Evolutionary conservation across 2,888 invertebrate species (phyloP).

Genomic region (Ormyrus thymus): DNA sequence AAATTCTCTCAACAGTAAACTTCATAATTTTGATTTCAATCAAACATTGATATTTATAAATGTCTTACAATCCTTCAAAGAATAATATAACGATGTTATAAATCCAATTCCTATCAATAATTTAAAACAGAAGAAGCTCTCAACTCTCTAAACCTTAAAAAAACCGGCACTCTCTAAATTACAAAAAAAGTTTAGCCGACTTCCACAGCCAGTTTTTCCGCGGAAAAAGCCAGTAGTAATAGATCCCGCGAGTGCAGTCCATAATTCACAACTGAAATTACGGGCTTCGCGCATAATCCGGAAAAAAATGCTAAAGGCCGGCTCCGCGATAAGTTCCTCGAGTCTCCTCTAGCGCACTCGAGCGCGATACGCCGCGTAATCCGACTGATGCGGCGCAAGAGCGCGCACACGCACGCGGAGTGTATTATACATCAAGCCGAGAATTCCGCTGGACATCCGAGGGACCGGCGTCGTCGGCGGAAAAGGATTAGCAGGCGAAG

Average conservation of each 20-base stretch:
- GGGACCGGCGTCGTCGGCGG: neutral
- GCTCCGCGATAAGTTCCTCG: neutral
- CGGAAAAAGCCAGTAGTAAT: neutral
- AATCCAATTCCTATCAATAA: neutral
- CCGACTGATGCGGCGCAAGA: too few relatives aligned
- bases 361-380: neutral
- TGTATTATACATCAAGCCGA: too few relatives aligned
- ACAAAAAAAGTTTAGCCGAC: neutral
- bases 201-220: neutral
- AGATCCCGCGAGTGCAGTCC: neutral
- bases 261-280: conserved; percentile 35
- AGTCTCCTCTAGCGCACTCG: neutral
- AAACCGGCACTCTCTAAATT: neutral
- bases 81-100: neutral
- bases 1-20: too few relatives aligned
- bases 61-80: neutral
- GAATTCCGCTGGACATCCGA: too few relatives aligned
- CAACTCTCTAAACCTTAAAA: neutral
- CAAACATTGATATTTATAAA: too few relatives aligned
- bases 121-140: neutral
- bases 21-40: too few relatives aligned
- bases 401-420: too few relatives aligned
- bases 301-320: conserved; percentile 18
- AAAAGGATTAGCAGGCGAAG: conserved; percentile 27
- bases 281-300: conserved; percentile 18